These are phyloP conservation scores for Piprites chloris DNA, from an alignment of 2,113 vertebrate genomes.

Conservation along the genomic window DNA sequence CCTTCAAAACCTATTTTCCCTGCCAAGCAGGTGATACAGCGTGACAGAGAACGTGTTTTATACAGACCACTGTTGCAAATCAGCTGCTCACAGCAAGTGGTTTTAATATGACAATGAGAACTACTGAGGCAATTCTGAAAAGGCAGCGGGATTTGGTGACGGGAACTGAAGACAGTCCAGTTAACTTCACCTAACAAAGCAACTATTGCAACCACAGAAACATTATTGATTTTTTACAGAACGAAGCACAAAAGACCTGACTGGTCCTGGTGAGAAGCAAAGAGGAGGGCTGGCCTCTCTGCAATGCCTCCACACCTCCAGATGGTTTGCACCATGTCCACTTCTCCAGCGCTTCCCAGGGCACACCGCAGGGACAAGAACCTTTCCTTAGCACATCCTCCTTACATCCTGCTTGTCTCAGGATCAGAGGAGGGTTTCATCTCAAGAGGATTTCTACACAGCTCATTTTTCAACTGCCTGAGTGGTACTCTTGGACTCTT, in stretches of 20 bases:
- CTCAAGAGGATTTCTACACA: not conserved
- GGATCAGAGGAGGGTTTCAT: not conserved
- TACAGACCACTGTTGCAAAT: not conserved
- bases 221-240: not conserved
- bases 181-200: not conserved
- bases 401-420: not conserved
- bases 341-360: not conserved
- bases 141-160: not conserved
- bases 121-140: not conserved
- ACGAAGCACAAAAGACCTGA: not conserved
- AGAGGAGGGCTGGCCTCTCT: not conserved
- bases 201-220: not conserved
- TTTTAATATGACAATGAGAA: not conserved
- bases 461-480: conserved; percentile 18
- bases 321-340: not conserved
- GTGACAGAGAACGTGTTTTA: fast-evolving
- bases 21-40: not conserved
- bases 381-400: not conserved
- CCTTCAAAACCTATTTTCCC: not conserved
- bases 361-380: not conserved
- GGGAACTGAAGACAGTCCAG: not conserved
- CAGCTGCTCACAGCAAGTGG: not conserved
- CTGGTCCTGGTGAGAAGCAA: fast-evolving
- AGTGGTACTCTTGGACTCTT: not conserved
- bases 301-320: not conserved